These are phyloP conservation scores for Sphaerodactylus townsendi DNA, from an alignment of 2,113 vertebrate species.

Conservation along the genomic window DNA sequence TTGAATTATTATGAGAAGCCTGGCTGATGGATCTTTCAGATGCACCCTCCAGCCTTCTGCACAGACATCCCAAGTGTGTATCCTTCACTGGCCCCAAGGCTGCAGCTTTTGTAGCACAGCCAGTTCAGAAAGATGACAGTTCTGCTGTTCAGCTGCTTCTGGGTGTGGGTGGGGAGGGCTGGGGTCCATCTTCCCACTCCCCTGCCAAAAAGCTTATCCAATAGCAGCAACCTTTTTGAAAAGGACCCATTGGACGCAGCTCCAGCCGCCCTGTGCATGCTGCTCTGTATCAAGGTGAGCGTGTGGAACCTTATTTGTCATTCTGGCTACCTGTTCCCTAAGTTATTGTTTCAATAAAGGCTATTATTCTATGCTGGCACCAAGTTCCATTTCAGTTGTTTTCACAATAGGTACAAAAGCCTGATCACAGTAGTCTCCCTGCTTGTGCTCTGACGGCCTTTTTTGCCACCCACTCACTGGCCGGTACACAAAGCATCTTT, in stretches of 20 bases:
- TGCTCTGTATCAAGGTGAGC: not conserved
- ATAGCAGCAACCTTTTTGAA: not conserved
- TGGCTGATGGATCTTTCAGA: not conserved
- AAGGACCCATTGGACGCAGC: not conserved
- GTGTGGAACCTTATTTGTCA: not conserved
- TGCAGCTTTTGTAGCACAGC: not conserved
- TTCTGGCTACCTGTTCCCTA: conserved; percentile 9
- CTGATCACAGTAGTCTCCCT: not conserved
- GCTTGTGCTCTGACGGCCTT: conserved; percentile 8
- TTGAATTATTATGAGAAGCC: rapidly evolving
- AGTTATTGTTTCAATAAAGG: not conserved
- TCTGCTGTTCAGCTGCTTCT: not conserved
- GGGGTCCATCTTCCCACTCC: too few relatives aligned
- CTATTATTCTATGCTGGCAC: conserved; percentile 47
- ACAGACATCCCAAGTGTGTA: not conserved
- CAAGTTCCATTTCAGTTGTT: conserved; percentile 10
- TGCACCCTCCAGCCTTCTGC: not conserved
- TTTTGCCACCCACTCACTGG: conserved; percentile 22
- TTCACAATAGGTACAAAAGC: not conserved
- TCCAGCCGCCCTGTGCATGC: too few relatives aligned
- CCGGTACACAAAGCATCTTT: not conserved
- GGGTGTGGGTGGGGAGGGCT: not conserved
- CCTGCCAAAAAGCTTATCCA: not conserved
- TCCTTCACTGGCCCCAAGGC: not conserved
- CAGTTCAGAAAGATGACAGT: not conserved